A percentile compares a stretch with the other conserved stretches of the same genome.
phyloP scores from a whole-genome alignment of 2,113 vertebrate species.

The Pseudois nayaur region DNA sequence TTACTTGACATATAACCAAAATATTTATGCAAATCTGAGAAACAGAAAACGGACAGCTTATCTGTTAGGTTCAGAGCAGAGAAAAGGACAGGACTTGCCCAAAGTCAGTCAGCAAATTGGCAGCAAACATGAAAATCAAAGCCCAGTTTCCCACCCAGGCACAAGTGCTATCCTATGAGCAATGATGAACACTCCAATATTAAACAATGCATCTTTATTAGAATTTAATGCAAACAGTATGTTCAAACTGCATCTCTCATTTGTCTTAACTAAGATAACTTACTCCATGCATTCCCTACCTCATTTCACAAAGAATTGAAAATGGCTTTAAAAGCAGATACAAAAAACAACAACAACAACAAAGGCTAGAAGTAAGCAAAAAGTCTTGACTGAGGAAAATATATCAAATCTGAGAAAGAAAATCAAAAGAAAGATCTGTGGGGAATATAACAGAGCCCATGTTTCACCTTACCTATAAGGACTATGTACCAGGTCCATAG shows the following conservation, averaged over 20 bases:
- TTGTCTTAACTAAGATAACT: not conserved
- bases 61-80: not conserved
- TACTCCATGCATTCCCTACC: not conserved
- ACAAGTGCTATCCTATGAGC: not conserved
- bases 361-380: not conserved
- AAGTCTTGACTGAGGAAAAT: not conserved
- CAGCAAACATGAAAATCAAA: constrained; percentile 19
- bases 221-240: not conserved
- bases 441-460: not conserved
- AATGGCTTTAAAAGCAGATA: constrained; percentile 29
- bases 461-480: not conserved
- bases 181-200: not conserved
- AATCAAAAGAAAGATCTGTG: not conserved
- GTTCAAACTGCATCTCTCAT: not conserved
- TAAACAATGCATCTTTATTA: not conserved
- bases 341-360: not conserved
- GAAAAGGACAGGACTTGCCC: not conserved
- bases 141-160: not conserved
- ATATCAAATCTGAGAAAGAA: not conserved
- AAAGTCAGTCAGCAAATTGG: not conserved
- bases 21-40: not conserved
- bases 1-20: not conserved
- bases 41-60: not conserved
- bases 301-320: constrained; percentile 20
- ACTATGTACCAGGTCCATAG: not conserved